Percentiles rank a stretch among this genome's conserved stretches.
Evolutionary conservation across 1,140 invertebrate species (phyloP).

Genomic region (Drosophila baimaii): DNA sequence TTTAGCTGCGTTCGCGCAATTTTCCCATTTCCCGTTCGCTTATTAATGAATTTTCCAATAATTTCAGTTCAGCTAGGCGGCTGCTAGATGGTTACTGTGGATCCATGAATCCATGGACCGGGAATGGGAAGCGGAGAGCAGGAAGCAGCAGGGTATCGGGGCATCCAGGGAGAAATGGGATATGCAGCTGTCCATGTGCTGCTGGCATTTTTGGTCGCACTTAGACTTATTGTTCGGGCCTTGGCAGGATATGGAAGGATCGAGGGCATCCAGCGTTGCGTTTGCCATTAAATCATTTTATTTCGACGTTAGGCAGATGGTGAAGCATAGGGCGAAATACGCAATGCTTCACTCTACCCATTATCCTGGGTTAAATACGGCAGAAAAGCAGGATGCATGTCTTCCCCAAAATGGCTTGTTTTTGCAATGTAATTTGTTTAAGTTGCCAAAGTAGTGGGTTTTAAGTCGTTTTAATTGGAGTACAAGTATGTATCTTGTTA

Average conservation of each 20-base stretch:
- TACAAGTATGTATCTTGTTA: too few species aligned
- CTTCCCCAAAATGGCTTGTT: not conserved
- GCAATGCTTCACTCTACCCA: not conserved
- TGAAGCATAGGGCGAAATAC: slow-evolving; percentile 14
- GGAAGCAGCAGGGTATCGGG: not conserved
- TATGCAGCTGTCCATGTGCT: slow-evolving; percentile 40
- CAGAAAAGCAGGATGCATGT: slow-evolving; percentile 5
- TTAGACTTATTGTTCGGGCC: slow-evolving; percentile 64
- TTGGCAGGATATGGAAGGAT: slow-evolving; percentile 24
- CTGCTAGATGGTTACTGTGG: slow-evolving; percentile 20
- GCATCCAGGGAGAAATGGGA: not conserved
- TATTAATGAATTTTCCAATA: slow-evolving; percentile 79
- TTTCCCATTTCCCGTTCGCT: slow-evolving; percentile 67
- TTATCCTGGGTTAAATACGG: slow-evolving; percentile 12
- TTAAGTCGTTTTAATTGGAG: too few species aligned
- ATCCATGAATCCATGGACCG: slow-evolving; percentile 11
- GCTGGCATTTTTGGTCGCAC: slow-evolving; percentile 48
- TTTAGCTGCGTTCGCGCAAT: slow-evolving; percentile 66
- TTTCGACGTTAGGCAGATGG: slow-evolving; percentile 39
- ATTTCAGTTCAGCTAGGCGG: slow-evolving; percentile 45
- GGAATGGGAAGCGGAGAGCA: not conserved
- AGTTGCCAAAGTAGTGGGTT: not conserved
- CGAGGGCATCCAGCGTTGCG: slow-evolving; percentile 24
- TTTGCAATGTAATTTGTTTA: not conserved
- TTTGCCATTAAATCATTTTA: slow-evolving; percentile 53